Evolutionary conservation across 2,888 invertebrate species (phyloP).

Genomic region (Dryomyza anilis): DNA sequence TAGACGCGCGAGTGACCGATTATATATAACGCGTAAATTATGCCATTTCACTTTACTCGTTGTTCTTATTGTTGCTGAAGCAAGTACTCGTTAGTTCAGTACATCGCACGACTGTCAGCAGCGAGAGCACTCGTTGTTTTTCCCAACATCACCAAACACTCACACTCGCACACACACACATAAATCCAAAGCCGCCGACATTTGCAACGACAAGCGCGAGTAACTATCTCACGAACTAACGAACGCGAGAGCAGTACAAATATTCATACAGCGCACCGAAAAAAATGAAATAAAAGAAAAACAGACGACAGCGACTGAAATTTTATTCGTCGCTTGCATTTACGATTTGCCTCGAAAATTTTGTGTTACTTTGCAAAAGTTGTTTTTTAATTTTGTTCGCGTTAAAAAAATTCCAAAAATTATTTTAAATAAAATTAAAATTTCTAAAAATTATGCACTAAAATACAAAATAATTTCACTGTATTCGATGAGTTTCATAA

Average conservation of each 20-base stretch:
- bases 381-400: conserved; percentile 45
- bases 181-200: too few species aligned
- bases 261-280: conserved; percentile 44
- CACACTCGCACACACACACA: too few species aligned
- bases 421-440: conserved; percentile 46
- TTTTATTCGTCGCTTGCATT: conserved; percentile 56
- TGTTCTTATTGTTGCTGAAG: conserved; percentile 17
- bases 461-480: conserved; percentile 44
- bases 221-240: too few species aligned
- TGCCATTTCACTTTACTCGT: conserved; percentile 25
- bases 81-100: conserved; percentile 30
- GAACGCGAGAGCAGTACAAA: conserved; percentile 46
- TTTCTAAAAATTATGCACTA: conserved; percentile 42
- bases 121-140: conserved; percentile 19
- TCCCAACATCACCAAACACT: too few species aligned
- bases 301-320: conserved; percentile 55
- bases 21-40: conserved; percentile 13
- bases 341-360: conserved; percentile 57
- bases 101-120: too few species aligned
- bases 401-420: conserved; percentile 45
- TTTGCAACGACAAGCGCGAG: too few species aligned
- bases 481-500: not conserved
- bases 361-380: conserved; percentile 55
- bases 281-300: conserved; percentile 59
- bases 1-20: conserved; percentile 17